Conservation (phyloP, 2,888 invertebrate species). For the Habroteleia sp. region DNA sequence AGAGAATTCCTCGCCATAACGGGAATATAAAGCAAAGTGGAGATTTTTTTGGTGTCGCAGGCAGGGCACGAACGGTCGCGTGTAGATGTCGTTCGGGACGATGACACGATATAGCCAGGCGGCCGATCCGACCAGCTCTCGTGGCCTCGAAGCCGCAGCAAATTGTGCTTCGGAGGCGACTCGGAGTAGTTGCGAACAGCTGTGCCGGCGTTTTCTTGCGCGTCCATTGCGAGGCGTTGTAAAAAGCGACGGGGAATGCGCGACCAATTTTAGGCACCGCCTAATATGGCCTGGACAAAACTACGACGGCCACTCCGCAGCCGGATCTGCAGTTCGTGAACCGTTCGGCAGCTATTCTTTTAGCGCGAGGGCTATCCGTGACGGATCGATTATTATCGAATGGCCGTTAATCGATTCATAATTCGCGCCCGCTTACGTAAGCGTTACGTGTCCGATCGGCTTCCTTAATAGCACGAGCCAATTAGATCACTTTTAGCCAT, state of each 20-base stretch:
- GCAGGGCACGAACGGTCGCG: conserved; percentile 43
- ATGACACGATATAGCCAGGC: conserved; percentile 49
- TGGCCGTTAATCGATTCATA: conserved; percentile 27
- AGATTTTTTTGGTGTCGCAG: conserved; percentile 34
- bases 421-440: conserved; percentile 35
- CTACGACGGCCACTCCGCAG: background rate
- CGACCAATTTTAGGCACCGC: conserved; percentile 56
- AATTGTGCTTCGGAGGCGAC: conserved; percentile 18
- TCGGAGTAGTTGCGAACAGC: conserved; percentile 41
- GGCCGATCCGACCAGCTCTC: conserved; percentile 26
- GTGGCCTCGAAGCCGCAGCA: conserved; percentile 29
- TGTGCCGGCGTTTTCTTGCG: conserved; percentile 43
- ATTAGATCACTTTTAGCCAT: conserved; percentile 49
- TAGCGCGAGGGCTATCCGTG: no score
- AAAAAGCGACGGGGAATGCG: conserved; percentile 55
- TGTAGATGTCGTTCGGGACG: conserved; percentile 52
- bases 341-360: no score
- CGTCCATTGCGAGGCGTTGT: conserved; percentile 11
- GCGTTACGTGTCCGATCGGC: conserved; percentile 16
- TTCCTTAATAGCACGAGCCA: conserved; percentile 27
- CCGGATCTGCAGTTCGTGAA: background rate
- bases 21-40: conserved; percentile 52
- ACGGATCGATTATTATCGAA: conserved; percentile 26
- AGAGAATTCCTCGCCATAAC: conserved; percentile 60
- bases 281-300: conserved; percentile 44